These are phyloP conservation scores for Climacteris rufus DNA, from an alignment of 2,113 vertebrate species.

Conservation along the genomic window DNA sequence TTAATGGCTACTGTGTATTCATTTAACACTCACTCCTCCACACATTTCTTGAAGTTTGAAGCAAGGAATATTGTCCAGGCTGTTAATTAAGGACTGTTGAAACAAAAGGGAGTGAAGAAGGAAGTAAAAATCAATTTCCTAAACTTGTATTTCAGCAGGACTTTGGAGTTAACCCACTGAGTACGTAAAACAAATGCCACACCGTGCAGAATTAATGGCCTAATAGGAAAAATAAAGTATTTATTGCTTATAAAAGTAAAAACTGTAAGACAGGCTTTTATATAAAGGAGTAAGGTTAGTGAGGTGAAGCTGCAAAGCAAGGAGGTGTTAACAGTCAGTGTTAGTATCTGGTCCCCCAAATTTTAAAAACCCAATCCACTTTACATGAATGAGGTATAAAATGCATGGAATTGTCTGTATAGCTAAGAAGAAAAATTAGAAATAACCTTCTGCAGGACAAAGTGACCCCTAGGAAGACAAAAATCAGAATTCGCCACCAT, in stretches of 20 bases:
- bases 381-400: neutral
- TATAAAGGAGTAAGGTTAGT: neutral
- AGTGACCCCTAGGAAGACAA: neutral
- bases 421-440: neutral
- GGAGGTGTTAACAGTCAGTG: neutral
- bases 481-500: neutral
- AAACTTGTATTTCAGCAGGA: conserved; percentile 13
- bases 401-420: neutral
- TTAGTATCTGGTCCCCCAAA: neutral
- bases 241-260: conserved; percentile 12
- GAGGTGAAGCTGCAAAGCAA: neutral
- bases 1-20: neutral
- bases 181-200: neutral
- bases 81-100: conserved; percentile 32
- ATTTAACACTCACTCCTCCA: neutral
- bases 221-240: conserved; percentile 21
- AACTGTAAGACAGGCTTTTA: neutral
- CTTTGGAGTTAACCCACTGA: neutral
- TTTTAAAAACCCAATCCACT: neutral
- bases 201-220: conserved; percentile 22
- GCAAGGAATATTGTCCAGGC: neutral
- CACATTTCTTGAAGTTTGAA: neutral
- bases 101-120: neutral
- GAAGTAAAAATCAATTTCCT: conserved; percentile 40
- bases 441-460: neutral